These are phyloP conservation scores for Lycaon pictus DNA, from an alignment of 2,113 vertebrate genomes.

Conservation along the genomic window DNA sequence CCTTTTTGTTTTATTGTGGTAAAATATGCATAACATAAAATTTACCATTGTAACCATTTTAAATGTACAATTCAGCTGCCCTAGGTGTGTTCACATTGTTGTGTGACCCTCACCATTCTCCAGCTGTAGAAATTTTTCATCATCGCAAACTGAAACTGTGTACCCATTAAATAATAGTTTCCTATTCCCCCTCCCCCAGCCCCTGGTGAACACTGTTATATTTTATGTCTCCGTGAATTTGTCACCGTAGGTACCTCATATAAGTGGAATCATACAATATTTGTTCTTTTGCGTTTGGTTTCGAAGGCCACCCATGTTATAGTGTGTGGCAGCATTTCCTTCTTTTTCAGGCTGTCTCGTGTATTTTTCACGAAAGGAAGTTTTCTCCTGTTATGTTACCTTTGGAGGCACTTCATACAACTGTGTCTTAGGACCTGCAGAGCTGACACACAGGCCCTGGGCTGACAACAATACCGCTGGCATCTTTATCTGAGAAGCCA, in stretches of 20 bases:
- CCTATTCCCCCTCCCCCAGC: not conserved
- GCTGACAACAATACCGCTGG: rapidly evolving
- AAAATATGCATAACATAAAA: not conserved
- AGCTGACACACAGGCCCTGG: not conserved
- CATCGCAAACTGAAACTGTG: not conserved
- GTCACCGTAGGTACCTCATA: not conserved
- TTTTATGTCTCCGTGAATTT: not conserved
- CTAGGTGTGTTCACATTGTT: not conserved
- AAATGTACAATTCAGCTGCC: not conserved
- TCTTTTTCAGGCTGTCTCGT: not conserved
- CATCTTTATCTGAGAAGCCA: not conserved
- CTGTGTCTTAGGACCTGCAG: not conserved
- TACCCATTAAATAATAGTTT: not conserved
- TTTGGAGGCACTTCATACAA: not conserved
- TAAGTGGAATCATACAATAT: not conserved
- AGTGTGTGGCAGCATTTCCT: not conserved
- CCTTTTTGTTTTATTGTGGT: not conserved
- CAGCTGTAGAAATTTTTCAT: not conserved
- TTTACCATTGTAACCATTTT: not conserved
- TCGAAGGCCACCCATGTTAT: not conserved
- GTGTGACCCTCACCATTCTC: not conserved
- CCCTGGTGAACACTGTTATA: not conserved
- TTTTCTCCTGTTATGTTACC: not conserved
- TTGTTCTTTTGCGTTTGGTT: not conserved
- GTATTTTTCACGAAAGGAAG: not conserved